phyloP scores from a whole-genome alignment of 2,888 invertebrate genomes.

The Seira sanloemensis region DNA sequence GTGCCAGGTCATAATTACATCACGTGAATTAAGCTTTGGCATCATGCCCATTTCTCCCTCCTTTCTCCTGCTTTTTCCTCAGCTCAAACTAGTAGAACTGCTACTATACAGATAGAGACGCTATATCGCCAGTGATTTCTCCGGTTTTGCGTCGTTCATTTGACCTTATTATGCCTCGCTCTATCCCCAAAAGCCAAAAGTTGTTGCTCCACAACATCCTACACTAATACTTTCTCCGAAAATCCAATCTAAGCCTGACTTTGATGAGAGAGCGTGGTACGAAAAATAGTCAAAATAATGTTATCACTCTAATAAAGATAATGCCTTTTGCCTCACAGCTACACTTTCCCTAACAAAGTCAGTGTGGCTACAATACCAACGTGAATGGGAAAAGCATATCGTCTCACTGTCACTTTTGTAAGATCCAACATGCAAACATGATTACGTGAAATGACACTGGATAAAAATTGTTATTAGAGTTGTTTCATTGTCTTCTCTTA shows the following conservation, averaged over 20 bases:
- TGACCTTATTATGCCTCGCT: background rate
- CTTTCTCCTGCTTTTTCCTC: background rate
- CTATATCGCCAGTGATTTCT: background rate
- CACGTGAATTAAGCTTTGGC: background rate
- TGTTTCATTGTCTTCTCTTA: background rate
- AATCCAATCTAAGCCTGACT: background rate
- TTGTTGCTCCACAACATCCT: background rate
- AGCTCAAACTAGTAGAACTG: background rate
- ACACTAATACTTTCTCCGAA: background rate
- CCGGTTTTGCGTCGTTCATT: background rate
- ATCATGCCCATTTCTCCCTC: background rate
- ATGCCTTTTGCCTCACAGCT: conserved; percentile 19
- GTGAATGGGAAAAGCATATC: background rate
- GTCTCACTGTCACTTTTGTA: background rate
- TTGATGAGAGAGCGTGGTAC: background rate
- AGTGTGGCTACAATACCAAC: background rate
- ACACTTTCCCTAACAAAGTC: background rate
- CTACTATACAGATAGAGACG: too few species aligned
- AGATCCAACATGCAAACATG: background rate
- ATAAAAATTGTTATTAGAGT: background rate
- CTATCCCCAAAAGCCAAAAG: background rate
- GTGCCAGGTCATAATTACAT: background rate
- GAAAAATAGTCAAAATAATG: conserved; percentile 28
- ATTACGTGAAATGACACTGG: background rate
- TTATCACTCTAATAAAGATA: conserved; percentile 25